A percentile compares a stretch with the other conserved stretches of the same genome.
phyloP scores from a whole-genome alignment of 2,113 vertebrate genomes.

The Phalacrocorax aristotelis region DNA sequence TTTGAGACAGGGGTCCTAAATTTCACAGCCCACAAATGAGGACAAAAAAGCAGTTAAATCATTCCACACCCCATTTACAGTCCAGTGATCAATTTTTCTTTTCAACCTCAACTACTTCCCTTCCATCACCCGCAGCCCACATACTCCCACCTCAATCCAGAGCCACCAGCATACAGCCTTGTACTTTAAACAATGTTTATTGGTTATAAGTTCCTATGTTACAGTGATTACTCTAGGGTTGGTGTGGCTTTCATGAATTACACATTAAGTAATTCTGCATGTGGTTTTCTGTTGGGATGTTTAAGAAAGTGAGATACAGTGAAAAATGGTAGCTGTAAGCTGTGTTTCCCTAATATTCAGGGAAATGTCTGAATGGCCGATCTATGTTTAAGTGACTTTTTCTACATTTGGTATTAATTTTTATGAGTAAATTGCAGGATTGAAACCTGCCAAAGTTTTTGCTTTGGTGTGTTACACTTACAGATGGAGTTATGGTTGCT shows the following conservation, averaged over 20 bases:
- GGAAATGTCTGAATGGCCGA: not conserved
- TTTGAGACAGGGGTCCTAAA: not conserved
- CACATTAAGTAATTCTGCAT: not conserved
- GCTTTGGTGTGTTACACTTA: not conserved
- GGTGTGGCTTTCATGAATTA: constrained; percentile 1
- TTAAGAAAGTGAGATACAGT: not conserved
- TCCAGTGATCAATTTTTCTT: constrained; percentile 10
- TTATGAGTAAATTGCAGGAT: not conserved
- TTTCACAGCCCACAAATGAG: constrained; percentile 29
- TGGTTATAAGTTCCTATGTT: not conserved
- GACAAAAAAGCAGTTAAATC: not conserved
- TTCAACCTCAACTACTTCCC: not conserved
- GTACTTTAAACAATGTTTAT: not conserved
- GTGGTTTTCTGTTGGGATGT: not conserved
- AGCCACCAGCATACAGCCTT: not conserved
- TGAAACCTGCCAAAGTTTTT: not conserved
- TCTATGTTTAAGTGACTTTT: not conserved
- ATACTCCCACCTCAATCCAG: not conserved
- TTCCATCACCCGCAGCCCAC: not conserved
- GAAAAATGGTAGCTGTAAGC: not conserved
- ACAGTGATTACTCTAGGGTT: not conserved
- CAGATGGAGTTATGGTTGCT: not conserved
- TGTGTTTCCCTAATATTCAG: not conserved
- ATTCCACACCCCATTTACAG: not conserved
- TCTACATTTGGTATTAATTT: not conserved